Evolutionary conservation across 2,113 vertebrate species (phyloP).

Genomic region (Megaceryle maxima): DNA sequence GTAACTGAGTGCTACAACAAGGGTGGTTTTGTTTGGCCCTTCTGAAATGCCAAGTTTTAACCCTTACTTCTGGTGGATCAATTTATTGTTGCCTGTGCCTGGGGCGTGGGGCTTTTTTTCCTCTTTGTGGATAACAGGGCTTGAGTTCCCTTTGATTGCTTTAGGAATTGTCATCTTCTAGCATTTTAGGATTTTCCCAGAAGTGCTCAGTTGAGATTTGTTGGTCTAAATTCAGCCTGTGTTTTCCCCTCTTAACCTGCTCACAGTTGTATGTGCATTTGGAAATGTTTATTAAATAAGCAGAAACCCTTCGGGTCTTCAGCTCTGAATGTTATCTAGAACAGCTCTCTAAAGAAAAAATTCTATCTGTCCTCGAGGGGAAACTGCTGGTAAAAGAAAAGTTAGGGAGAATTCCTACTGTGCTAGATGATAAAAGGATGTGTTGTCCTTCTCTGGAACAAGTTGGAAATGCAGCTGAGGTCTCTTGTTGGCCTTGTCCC

Average conservation of each 20-base stretch:
- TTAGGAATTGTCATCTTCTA: background rate
- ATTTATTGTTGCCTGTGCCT: background rate
- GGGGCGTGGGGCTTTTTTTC: background rate
- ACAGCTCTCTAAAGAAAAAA: background rate
- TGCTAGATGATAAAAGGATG: background rate
- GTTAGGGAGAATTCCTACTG: background rate
- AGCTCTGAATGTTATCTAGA: background rate
- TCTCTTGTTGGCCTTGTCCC: background rate
- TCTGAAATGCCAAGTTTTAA: background rate
- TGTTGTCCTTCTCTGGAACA: background rate
- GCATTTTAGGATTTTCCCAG: background rate
- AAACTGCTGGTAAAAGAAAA: background rate
- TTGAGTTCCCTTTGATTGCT: background rate
- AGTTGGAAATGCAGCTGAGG: background rate
- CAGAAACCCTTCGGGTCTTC: background rate
- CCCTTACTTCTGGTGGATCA: accelerated
- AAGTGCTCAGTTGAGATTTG: background rate
- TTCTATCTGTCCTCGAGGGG: background rate
- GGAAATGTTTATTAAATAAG: background rate
- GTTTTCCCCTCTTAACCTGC: background rate
- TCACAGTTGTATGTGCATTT: background rate
- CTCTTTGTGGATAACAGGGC: background rate
- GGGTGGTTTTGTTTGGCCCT: accelerated
- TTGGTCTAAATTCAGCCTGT: background rate
- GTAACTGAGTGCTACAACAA: conserved; percentile 49